Evolutionary conservation across 1,140 invertebrate genomes (phyloP), one percentile per base, ranked within the genome.

Genomic region (Sitodiplosis mosellana): DNA sequence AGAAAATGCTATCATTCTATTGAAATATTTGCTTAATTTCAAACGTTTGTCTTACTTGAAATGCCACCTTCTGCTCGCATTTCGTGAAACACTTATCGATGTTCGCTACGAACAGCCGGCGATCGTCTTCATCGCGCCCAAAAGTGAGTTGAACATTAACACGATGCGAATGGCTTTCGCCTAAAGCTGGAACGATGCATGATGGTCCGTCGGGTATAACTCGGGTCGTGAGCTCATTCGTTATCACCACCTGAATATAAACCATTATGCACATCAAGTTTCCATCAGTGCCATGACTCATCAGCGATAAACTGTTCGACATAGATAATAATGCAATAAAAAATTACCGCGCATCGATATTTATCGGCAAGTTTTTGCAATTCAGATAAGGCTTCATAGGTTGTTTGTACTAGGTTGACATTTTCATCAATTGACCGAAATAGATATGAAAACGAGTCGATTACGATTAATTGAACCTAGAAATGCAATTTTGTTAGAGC

Each of bases 171-270:
- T 68, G 68, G 11, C 61, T 61, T 49, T 71, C 69, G 0, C 70
- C 70, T n/a, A 71, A 45, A 6, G 68, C 58, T 11, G 53, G 51
- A 0, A 64, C 66, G 7, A 68, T 64, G 33, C 61, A 52, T 1
- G 57, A 51, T 0, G 62, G 60, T 1, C 58, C 56, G 1, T 58
- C 57, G 19, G 66, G 51, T 11, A 67, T 63, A 18, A 69, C 51
- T 33, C 70, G 58, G 4, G 68, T 68, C 11, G 68, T 73, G 61
- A 72, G 67, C 52, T 73, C 69, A 54, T 73, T 74, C 45, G 69
- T 69, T 15, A 73, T 33, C 2, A 73, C 58, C 2, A 73, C 57
- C 72, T 73, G 48, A 41, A 63, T 58, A 33, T 48, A 17, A 3
- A 52, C 38, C 21, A 18, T 43, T 44, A 37, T 50, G 46, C 48